Percentiles rank a stretch among this genome's conserved stretches.
phyloP scores from a whole-genome alignment of 2,113 vertebrate species.

The Octodon degus region DNA sequence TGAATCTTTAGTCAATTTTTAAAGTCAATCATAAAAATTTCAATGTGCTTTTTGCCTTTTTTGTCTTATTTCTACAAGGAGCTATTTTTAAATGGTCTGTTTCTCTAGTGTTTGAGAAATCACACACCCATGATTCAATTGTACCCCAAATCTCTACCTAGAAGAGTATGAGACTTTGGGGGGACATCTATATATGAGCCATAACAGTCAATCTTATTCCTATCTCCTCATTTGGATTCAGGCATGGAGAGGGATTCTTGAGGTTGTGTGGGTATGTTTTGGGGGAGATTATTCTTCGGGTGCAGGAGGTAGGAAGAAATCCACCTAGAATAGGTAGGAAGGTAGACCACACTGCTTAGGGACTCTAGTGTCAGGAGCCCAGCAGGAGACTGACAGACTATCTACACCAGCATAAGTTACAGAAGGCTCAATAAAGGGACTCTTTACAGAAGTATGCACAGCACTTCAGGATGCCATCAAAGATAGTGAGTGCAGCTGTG shows the following conservation, averaged over 20 bases:
- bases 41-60: slow-evolving; percentile 32
- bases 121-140: background rate
- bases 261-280: background rate
- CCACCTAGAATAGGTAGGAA: background rate
- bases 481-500: background rate
- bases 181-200: background rate
- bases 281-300: background rate
- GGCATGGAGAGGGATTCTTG: background rate
- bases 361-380: background rate
- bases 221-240: background rate
- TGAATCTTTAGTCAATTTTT: slow-evolving; percentile 26
- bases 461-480: background rate
- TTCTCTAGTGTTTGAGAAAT: slow-evolving; percentile 36
- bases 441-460: background rate
- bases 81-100: background rate
- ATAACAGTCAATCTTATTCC: background rate
- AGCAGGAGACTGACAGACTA: background rate
- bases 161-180: background rate
- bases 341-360: background rate
- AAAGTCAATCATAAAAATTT: slow-evolving; percentile 43
- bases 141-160: background rate
- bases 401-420: background rate
- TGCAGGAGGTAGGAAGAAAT: background rate
- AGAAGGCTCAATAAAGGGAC: background rate
- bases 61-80: slow-evolving; percentile 52